A percentile compares a stretch with the other conserved stretches of the same genome.
Conservation (phyloP, 2,888 invertebrate species). For the Harpalus rubripes region DNA sequence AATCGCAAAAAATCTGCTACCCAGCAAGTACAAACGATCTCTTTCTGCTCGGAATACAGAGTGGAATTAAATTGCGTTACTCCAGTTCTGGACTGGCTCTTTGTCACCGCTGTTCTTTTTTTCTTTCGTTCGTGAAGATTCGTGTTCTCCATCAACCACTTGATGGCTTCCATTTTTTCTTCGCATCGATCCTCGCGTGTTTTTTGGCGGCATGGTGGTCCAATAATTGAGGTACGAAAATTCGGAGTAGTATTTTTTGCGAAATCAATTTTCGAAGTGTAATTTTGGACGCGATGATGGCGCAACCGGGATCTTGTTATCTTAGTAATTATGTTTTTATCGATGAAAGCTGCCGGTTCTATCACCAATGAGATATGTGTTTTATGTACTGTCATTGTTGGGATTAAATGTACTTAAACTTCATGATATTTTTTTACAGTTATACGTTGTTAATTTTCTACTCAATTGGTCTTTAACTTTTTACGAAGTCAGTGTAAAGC, state of each 20-base stretch:
- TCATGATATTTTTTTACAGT: slow-evolving; percentile 15
- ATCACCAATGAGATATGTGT: slow-evolving; percentile 19
- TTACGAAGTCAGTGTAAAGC: neutral
- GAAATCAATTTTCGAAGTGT: slow-evolving; percentile 56
- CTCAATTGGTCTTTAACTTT: slow-evolving; percentile 5
- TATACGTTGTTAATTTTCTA: slow-evolving; percentile 30
- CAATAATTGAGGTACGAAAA: slow-evolving; percentile 60
- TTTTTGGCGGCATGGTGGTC: slow-evolving; percentile 57
- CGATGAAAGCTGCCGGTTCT: slow-evolving; percentile 22
- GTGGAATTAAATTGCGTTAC: slow-evolving; percentile 26
- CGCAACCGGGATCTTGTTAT: slow-evolving; percentile 31
- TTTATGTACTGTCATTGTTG: slow-evolving; percentile 23
- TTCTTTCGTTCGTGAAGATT: slow-evolving; percentile 33
- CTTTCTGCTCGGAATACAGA: slow-evolving; percentile 38
- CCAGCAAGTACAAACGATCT: slow-evolving; percentile 35
- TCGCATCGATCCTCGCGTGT: slow-evolving; percentile 22
- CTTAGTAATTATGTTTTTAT: slow-evolving; percentile 55
- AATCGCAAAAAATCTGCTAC: slow-evolving; percentile 12
- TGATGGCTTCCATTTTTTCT: slow-evolving; percentile 50
- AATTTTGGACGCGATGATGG: slow-evolving; percentile 43
- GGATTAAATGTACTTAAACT: slow-evolving; percentile 34
- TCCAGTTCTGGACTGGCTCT: slow-evolving; percentile 28
- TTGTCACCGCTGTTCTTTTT: slow-evolving; percentile 40
- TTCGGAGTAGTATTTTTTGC: slow-evolving; percentile 46
- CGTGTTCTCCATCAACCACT: slow-evolving; percentile 38